Percentiles rank a stretch among this genome's conserved stretches.
Conservation (phyloP, 2,888 invertebrate genomes). For the Coleophora deauratella region DNA sequence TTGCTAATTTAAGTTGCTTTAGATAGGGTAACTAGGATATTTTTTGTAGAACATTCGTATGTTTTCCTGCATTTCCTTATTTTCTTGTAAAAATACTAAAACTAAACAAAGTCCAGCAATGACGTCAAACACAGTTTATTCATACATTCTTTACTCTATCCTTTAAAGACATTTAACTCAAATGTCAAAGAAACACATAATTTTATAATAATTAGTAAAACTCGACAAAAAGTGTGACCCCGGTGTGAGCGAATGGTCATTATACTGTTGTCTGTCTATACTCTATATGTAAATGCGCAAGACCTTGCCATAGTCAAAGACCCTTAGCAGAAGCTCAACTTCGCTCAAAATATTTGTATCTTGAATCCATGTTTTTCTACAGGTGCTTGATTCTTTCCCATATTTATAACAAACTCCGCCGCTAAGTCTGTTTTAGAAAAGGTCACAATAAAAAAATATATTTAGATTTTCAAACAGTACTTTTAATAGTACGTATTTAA, state of each 20-base stretch:
- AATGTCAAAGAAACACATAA: conserved; percentile 3
- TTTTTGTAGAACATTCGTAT: too few species aligned
- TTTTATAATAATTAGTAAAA: conserved; percentile 25
- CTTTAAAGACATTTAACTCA: not conserved
- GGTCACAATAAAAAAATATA: too few species aligned
- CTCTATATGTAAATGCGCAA: conserved; percentile 58
- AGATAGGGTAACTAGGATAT: too few species aligned
- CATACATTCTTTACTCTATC: not conserved
- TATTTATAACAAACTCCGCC: too few species aligned
- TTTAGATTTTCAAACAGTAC: too few species aligned
- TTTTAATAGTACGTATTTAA: too few species aligned
- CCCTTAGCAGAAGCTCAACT: not conserved
- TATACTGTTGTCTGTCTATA: conserved; percentile 54
- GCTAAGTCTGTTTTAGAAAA: too few species aligned
- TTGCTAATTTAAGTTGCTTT: too few species aligned
- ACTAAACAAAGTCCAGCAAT: not conserved
- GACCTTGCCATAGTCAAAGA: not conserved
- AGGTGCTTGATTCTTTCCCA: too few species aligned
- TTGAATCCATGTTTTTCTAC: too few species aligned
- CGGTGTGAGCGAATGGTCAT: conserved; percentile 44
- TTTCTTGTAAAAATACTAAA: too few species aligned
- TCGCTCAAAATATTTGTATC: conserved; percentile 11
- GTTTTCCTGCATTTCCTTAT: too few species aligned
- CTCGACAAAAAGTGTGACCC: conserved; percentile 51
- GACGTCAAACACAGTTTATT: not conserved